Evolutionary conservation across 2,797 vertebrate species (phyloP).

Genomic region (Semotilus atromaculatus): DNA sequence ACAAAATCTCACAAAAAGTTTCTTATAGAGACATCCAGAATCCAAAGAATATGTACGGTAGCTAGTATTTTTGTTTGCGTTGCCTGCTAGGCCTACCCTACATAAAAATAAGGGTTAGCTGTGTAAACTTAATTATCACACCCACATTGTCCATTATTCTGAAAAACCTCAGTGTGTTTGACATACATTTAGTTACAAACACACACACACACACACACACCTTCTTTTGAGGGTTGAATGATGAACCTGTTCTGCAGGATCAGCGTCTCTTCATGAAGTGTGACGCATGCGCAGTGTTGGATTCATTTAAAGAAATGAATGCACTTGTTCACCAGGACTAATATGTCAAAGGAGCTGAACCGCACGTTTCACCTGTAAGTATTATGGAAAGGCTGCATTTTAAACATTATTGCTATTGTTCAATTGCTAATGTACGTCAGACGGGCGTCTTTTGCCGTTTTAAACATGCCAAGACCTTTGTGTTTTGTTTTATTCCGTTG

Average conservation of each 20-base stretch:
- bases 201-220: background rate
- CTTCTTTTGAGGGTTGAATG: background rate
- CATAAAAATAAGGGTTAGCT: background rate
- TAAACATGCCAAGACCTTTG: no score
- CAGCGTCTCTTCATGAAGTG: no score
- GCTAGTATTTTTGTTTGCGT: background rate
- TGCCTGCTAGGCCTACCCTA: background rate
- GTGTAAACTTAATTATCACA: background rate
- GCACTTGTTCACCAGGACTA: background rate
- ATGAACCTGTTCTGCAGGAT: conserved; percentile 12
- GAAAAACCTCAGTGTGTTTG: background rate
- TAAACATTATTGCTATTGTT: background rate
- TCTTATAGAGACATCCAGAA: background rate
- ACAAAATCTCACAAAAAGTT: background rate
- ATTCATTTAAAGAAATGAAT: background rate
- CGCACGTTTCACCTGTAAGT: background rate
- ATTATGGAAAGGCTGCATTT: background rate
- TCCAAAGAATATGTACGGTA: background rate
- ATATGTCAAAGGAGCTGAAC: background rate
- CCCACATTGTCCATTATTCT: background rate
- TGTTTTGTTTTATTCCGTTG: background rate
- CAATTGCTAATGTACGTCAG: background rate
- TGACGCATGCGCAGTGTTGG: background rate
- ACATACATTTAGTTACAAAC: no score
- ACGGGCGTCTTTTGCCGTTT: background rate